Evolutionary conservation across 2,888 invertebrate species (phyloP), one percentile per base, ranked within the genome.

Genomic region (Apotomis betuletana): DNA sequence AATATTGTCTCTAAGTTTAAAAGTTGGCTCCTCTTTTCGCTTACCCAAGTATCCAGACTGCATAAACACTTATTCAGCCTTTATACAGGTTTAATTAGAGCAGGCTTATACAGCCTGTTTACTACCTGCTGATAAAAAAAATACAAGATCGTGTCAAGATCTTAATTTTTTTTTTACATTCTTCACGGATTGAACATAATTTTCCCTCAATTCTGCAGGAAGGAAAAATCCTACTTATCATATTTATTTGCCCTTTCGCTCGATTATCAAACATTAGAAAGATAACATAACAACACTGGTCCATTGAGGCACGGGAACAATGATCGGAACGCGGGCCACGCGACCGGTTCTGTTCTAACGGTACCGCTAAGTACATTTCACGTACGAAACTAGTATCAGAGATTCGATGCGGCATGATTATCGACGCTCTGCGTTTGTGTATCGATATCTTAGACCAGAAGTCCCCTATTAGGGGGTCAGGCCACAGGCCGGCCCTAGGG

Each of bases 311-410:
- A 55, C 58, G 71, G 64, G 77, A 75, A 84, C 81, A 85, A 87
- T 85, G 83, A 82, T 77, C 75, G 80, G 86, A 84, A 87, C 84
- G 87, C 84, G 78, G 78, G 80, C 79, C 76, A 82, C 79, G 78
- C 78, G 86, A 89, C 89, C 89, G 89, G 89, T 89, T 86, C 77
- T 89, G 89, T 89, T 86, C 77, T 89, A 89, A 89, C 89, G 89
- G 89, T 83, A 89, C 80, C 59, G 79, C 79, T 77, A 76, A 77
- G 78, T 80, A 79, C 78, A 75, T 76, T 72, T 72, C 79, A 83
- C 78, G 81, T 79, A 85, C 81, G 79, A 82, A 81, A 70, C 70
- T 63, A 62, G 65, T 71, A 78, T 76, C 69, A 67, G 60, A 73
- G 76, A 82, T 85, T 83, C 77, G 83, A 83, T 80, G 80, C 81